Evolutionary conservation across 2,113 vertebrate species (phyloP), one percentile per base, ranked within the genome.

Genomic region (Centropristis striata): DNA sequence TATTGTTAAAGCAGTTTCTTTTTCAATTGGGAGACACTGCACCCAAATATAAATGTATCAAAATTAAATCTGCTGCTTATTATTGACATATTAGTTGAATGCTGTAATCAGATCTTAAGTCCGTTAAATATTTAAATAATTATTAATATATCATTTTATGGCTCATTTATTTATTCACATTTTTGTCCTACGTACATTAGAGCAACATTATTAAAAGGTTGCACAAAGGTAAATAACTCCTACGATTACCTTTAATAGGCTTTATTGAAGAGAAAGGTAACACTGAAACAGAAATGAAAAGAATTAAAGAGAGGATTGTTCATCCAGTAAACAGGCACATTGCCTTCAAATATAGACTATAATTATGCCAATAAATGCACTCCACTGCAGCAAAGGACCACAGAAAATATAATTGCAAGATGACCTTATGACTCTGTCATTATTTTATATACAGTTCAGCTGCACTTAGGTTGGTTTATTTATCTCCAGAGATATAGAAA

Each of bases 401-500:
- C 41, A 46, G 59, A 88, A 71, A 67, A 75, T 72, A 51, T 71
- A 75, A 82, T 78, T 73, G 53, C 67, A 42, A 25, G 44, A 63
- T 80, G 84, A 88, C 84, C 82, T 57, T 54, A 69, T 80, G 23
- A 67, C 60, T 23, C 75, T 80, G 81, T 85, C 55, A 61, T 88
- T 76, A 85, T 80, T 74, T 87, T 64, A 80, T 72, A 55, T 69
- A 28, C 41, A 76, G 70, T 55, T 81, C 55, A 78, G 75, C 23
- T 25, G 71, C 57, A 2, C 69, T 80, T 53, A 15, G 53, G 42
- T 80, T 8, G n/a, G 66, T 75, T 65, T 72, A 84, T 90, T 88
- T 83, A 76, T 83, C 84, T 83, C 86, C 57, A 67, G 60, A 86
- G 71, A 84, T 68, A 36, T 37, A 79, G 58, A 73, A 84, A 80